Conservation (phyloP, 1,140 invertebrate genomes). For the Aphelinus certus region DNA sequence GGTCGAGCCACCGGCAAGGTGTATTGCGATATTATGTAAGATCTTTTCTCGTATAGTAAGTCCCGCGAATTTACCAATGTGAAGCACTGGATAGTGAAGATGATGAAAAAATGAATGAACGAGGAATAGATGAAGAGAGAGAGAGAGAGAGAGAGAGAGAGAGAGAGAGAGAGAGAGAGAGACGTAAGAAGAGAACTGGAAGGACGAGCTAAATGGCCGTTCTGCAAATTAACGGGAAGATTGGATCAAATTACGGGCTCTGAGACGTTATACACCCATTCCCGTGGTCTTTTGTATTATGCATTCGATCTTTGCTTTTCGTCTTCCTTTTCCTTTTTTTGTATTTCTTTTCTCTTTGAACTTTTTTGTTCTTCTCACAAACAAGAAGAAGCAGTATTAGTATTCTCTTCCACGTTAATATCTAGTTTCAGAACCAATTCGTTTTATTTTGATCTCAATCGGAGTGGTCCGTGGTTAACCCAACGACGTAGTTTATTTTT, state of each 20-base stretch:
- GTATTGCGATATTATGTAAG: too few relatives aligned
- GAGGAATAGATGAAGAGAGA: too few relatives aligned
- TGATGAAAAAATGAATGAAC: background rate
- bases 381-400: background rate
- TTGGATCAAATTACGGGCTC: conserved; percentile 32
- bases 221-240: conserved; percentile 35
- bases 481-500: too few relatives aligned
- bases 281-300: conserved; percentile 4
- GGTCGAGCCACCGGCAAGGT: too few relatives aligned
- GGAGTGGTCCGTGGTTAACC: too few relatives aligned
- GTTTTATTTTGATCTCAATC: background rate
- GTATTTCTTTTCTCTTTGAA: background rate
- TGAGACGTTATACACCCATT: conserved; percentile 2
- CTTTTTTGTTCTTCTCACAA: background rate
- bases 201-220: conserved; percentile 26
- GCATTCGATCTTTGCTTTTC: conserved; percentile 18
- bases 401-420: background rate
- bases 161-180: background rate
- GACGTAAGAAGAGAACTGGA: background rate
- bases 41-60: too few relatives aligned
- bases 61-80: background rate
- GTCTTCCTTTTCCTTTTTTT: background rate
- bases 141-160: background rate
- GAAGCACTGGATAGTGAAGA: background rate
- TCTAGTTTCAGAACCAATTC: conserved; percentile 7